Evolutionary conservation across 2,888 invertebrate genomes (phyloP), one percentile per base, ranked within the genome.

Genomic region (Drosophila rubida): DNA sequence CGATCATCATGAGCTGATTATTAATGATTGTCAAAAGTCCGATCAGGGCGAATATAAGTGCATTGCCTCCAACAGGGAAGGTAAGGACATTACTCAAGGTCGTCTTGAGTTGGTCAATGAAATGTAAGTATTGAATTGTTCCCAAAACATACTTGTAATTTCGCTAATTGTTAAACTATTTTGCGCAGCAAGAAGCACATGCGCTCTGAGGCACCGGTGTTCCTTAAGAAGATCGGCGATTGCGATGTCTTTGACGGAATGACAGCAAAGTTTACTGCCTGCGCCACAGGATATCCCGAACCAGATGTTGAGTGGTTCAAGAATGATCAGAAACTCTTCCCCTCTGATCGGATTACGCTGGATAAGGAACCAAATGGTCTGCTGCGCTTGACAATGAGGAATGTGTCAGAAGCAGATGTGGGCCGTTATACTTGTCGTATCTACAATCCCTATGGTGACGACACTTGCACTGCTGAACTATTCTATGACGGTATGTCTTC

Each of bases 231-330:
- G 89, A 96, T 97, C 83, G 97, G 97, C 0, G 97, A 97, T 90
- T 95, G 95, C 39, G 97, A 97, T 91, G 94, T 97, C 55, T 95
- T 95, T 91, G 95, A 95, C 87, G 96, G 97, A 32, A 96, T 97
- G 95, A 95, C 96, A 42, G 97, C 96, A 57, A 97, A 97, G 92
- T 97, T 98, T 91, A 98, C 97, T n/a, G 97, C 97, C 58, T 97
- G 97, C 90, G 95, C 96, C 48, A 95, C 96, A 46, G 98, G 98
- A 62, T 94, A 94, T 61, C 98, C 98, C 0, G 97, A 97, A 60
- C 97, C 97, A 0, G 96, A 96, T 62, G 96, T 96, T 48, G 97
- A 97, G 67, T 96, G 96, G 96, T 97, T 95, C 93, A 95, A 96
- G 83, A 95, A 96, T 92, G 95, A 95, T 74, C 94, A 95, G 84